phyloP scores from a whole-genome alignment of 2,797 vertebrate species.

The Sebastes diploproa region DNA sequence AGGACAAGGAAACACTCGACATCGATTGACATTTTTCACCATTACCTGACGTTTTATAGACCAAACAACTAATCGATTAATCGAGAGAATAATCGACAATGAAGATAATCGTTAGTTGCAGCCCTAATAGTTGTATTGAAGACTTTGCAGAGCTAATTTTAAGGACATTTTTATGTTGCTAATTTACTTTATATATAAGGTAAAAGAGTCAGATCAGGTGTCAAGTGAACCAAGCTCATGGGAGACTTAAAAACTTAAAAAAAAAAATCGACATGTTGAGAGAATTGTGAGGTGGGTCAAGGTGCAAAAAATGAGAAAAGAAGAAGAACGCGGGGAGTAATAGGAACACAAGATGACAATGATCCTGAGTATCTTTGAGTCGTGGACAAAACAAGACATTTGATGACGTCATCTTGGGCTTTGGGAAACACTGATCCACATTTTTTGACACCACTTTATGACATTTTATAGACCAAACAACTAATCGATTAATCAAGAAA shows the following conservation, averaged over 20 bases:
- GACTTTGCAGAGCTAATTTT: background rate
- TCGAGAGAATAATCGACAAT: background rate
- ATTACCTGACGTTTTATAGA: background rate
- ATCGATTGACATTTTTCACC: background rate
- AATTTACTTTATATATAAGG: background rate
- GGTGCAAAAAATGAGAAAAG: constrained; percentile 36
- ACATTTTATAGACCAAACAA: no score
- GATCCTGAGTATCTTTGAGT: constrained; percentile 29
- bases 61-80: background rate
- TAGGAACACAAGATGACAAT: constrained; percentile 55
- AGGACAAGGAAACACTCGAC: no score
- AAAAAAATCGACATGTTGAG: background rate
- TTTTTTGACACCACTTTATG: no score
- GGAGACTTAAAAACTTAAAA: background rate
- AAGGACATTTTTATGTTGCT: background rate
- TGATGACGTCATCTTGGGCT: no score
- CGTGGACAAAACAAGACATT: no score
- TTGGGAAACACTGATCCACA: no score
- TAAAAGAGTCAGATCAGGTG: background rate
- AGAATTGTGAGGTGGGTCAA: constrained; percentile 24
- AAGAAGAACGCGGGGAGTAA: constrained; percentile 41
- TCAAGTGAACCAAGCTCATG: constrained; percentile 9
- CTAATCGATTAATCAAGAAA: no score
- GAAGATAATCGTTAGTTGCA: no score
- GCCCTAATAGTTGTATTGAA: background rate